Evolutionary conservation across 1,140 invertebrate genomes (phyloP).

Genomic region (Dreissena polymorpha): DNA sequence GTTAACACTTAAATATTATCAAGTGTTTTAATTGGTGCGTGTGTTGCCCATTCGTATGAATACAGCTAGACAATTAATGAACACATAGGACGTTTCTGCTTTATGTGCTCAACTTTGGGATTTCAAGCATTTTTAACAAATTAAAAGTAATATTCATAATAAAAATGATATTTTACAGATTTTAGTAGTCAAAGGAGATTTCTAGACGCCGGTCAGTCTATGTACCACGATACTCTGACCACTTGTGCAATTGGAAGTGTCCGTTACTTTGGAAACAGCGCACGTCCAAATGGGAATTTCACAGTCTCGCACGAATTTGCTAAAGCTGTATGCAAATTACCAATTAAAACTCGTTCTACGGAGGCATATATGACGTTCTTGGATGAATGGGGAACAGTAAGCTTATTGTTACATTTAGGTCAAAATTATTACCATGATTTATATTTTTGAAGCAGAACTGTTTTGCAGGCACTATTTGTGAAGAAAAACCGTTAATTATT

Average conservation of each 20-base stretch:
- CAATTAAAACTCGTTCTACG: background rate
- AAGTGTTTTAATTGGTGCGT: too few species aligned
- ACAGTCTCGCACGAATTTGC: constrained; percentile 33
- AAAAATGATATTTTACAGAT: too few species aligned
- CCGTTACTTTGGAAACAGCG: constrained; percentile 1
- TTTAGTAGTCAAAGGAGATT: background rate
- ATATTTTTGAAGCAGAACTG: too few species aligned
- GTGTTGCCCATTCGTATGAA: too few species aligned
- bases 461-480: too few species aligned
- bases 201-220: background rate
- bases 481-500: too few species aligned
- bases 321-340: constrained; percentile 9
- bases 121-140: too few species aligned
- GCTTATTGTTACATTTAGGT: background rate
- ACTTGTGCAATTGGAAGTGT: constrained; percentile 11
- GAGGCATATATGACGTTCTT: constrained; percentile 15
- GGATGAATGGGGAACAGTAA: constrained; percentile 35
- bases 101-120: too few species aligned
- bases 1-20: too few species aligned
- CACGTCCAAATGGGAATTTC: constrained; percentile 3
- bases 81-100: too few species aligned
- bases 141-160: too few species aligned
- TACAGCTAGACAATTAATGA: too few species aligned
- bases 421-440: background rate
- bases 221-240: background rate